Evolutionary conservation across 2,113 vertebrate genomes (phyloP), one percentile per base, ranked within the genome.

Genomic region (Boleophthalmus pectinirostris): DNA sequence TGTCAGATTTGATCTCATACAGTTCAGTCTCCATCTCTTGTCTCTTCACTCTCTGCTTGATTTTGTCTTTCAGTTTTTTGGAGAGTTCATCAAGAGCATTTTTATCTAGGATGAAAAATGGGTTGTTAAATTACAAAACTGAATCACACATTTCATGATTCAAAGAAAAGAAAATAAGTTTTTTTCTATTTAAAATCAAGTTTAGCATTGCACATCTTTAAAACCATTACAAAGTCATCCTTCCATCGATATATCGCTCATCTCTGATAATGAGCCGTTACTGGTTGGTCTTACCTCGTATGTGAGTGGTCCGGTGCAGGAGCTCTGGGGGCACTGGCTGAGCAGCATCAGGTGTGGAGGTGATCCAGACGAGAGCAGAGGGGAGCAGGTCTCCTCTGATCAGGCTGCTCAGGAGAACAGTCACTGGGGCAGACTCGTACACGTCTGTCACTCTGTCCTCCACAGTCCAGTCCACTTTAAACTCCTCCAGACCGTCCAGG

Each of bases 381-480:
- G 86, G 86, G 64, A 88, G 68, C 68, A 88, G 79, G 33, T 53
- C 51, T 60, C 81, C 81, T 66, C 25, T 74, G 72, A 88, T 84
- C 74, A 88, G 83, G 68, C 74, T 85, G 5, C 49, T 80, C 65
- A 88, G 66, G 49, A 88, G 29, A 49, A 74, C 54, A 16, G 60
- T 51, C 47, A 84, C 60, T 66, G 83, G 77, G 63, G 79, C 79
- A 49, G 16, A 7, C 0, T 74, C 9, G 51, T 23, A 71, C 38
- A 74, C 29, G 65, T 85, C 79, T 8, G 57, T 15, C 49, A 85
- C 13, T 0, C 0, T 69, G 5, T 0, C 8, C 0, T 20, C 15
- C 1, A 58, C 54, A 20, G 70, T 23, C 56, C 85, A 87, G 73
- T 83, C 25, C 0, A 83, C 24, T 33, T 78, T 3, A 45, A 1